Conservation (phyloP, 2,113 vertebrate genomes). For the Corapipo altera region DNA sequence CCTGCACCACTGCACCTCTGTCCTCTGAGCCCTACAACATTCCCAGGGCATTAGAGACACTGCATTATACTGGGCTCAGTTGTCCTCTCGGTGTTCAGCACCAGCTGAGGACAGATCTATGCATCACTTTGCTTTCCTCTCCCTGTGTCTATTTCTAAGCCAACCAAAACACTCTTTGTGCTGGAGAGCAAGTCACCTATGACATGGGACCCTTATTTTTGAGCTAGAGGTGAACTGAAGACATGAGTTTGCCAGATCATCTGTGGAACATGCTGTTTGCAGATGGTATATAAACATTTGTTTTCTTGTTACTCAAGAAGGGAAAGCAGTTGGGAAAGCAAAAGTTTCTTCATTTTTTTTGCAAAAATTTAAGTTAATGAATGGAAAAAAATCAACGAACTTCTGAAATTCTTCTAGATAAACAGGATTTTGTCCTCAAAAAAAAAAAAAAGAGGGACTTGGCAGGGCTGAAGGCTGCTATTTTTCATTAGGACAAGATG, state of each 20-base stretch:
- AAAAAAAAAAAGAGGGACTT: neutral
- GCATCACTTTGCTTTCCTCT: neutral
- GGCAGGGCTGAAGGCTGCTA: conserved; percentile 25
- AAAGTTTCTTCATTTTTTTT: conserved; percentile 26
- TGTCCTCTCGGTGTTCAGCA: neutral
- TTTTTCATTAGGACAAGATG: conserved; percentile 58
- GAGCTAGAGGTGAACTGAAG: conserved; percentile 10
- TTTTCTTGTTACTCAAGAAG: conserved; percentile 52
- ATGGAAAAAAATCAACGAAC: conserved; percentile 59
- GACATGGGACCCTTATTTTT: neutral
- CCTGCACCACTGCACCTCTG: neutral
- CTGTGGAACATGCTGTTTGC: conserved; percentile 45
- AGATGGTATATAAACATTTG: conserved; percentile 42
- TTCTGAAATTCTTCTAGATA: conserved; percentile 61
- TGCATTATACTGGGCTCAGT: neutral
- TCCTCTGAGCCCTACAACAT: neutral
- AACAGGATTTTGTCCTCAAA: conserved; percentile 27
- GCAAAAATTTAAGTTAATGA: conserved; percentile 53
- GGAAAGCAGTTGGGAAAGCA: conserved; percentile 49
- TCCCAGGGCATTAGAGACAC: neutral
- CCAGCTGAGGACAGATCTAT: neutral
- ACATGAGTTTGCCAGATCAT: conserved; percentile 11
- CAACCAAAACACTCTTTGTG: neutral
- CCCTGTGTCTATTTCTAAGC: neutral
- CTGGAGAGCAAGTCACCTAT: neutral